A percentile compares a stretch with the other conserved stretches of the same genome.
Conservation (phyloP, 2,888 invertebrate species). For the Apomyelois bistriatella region DNA sequence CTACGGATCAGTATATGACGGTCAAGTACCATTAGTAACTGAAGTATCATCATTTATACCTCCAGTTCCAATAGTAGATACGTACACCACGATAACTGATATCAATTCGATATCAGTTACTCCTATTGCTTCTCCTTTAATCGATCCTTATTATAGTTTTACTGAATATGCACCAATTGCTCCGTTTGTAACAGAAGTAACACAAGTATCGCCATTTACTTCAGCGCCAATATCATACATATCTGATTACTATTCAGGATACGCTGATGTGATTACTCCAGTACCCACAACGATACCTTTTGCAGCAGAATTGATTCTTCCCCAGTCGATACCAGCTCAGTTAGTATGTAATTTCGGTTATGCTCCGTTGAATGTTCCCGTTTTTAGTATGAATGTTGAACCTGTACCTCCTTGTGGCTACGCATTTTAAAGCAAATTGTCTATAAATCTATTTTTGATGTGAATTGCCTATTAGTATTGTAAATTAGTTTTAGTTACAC, state of each 20-base stretch:
- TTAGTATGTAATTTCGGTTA: conserved; percentile 11
- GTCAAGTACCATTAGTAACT: not conserved
- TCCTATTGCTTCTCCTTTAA: not conserved
- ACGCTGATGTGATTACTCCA: not conserved
- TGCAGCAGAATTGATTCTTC: conserved; percentile 4
- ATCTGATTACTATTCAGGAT: conserved; percentile 3
- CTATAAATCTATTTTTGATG: not conserved
- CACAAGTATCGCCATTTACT: not conserved
- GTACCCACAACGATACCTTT: not conserved
- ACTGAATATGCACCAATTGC: not conserved
- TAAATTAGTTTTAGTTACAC: no score
- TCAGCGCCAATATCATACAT: not conserved
- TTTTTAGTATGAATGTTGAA: not conserved
- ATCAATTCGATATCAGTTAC: not conserved
- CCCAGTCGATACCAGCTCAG: conserved; percentile 9
- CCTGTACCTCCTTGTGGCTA: not conserved
- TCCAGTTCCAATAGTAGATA: not conserved
- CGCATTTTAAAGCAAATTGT: not conserved
- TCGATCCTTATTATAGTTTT: not conserved
- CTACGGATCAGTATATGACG: not conserved
- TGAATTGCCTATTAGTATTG: no score
- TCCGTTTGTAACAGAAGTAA: not conserved
- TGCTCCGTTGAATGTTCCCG: not conserved
- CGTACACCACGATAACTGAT: not conserved
- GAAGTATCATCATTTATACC: not conserved